These are phyloP conservation scores for Euspilapteryx auroguttella DNA, from an alignment of 2,888 invertebrate genomes.

Conservation along the genomic window DNA sequence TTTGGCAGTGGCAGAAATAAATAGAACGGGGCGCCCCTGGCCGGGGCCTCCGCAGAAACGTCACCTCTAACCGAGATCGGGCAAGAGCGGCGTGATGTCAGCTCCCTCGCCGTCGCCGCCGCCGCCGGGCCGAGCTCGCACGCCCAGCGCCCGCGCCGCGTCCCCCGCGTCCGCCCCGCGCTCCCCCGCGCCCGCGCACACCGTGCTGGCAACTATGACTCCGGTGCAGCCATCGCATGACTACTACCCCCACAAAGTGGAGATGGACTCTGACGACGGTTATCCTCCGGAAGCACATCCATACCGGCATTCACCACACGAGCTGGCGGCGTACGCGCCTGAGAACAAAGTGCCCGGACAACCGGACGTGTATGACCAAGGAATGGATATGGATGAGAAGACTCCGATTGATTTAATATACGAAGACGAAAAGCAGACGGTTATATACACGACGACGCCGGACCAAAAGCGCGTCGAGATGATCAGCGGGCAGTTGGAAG, in stretches of 20 bases:
- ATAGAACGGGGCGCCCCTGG: constrained; percentile 44
- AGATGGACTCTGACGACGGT: constrained; percentile 64
- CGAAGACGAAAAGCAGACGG: constrained; percentile 82
- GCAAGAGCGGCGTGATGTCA: constrained; percentile 39
- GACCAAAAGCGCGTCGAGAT: constrained; percentile 82
- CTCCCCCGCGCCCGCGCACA: constrained; percentile 69
- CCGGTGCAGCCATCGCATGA: constrained; percentile 80
- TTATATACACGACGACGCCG: constrained; percentile 77
- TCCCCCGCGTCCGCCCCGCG: constrained; percentile 56
- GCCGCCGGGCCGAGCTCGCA: constrained; percentile 24
- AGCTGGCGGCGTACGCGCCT: constrained; percentile 50
- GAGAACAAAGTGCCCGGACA: constrained; percentile 63
- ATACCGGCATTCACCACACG: constrained; percentile 60
- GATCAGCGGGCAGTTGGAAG: constrained; percentile 68
- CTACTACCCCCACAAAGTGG: constrained; percentile 61
- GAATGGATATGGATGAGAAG: constrained; percentile 65
- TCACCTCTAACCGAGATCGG: constrained; percentile 28
- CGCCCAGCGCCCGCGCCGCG: constrained; percentile 37
- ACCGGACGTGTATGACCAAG: constrained; percentile 50
- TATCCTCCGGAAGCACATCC: constrained; percentile 65
- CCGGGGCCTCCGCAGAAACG: constrained; percentile 36
- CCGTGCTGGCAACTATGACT: constrained; percentile 85
- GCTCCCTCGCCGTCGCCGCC: constrained; percentile 32
- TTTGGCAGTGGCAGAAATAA: constrained; percentile 24
- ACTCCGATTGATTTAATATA: constrained; percentile 81